A percentile compares a stretch with the other conserved stretches of the same genome.
Conservation (phyloP, 2,797 vertebrate species). For the Petrocephalus schoutedeni region DNA sequence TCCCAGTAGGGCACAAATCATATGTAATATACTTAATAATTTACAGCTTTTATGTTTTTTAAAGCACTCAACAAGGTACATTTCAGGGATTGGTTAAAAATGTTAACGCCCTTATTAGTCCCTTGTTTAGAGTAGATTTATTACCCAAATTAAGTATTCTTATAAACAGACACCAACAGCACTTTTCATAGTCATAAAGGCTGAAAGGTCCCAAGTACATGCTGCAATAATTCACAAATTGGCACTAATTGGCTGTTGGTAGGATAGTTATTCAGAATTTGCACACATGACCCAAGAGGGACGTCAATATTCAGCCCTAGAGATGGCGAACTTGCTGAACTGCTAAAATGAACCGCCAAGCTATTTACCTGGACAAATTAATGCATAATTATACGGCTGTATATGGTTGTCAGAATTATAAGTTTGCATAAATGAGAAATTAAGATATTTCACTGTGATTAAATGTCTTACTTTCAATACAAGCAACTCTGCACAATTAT, state of each 20-base stretch:
- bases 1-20: not conserved
- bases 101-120: not conserved
- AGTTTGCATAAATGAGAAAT: not conserved
- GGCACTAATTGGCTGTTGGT: not conserved
- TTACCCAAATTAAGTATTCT: not conserved
- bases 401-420: not conserved
- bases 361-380: not conserved
- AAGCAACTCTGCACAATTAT: not conserved
- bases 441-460: not conserved
- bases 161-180: not conserved
- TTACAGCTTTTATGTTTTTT: not conserved
- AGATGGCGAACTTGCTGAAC: not conserved
- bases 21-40: not conserved
- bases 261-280: not conserved
- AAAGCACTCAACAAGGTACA: not conserved
- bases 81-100: not conserved
- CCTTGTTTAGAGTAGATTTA: not conserved
- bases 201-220: not conserved
- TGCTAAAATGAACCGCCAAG: not conserved
- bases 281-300: not conserved
- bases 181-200: not conserved
- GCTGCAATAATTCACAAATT: not conserved
- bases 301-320: not conserved
- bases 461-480: constrained; percentile 10
- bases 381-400: not conserved